Percentiles rank a stretch among this genome's conserved stretches.
Evolutionary conservation across 2,797 vertebrate species (phyloP).

Genomic region (Iguana delicatissima): DNA sequence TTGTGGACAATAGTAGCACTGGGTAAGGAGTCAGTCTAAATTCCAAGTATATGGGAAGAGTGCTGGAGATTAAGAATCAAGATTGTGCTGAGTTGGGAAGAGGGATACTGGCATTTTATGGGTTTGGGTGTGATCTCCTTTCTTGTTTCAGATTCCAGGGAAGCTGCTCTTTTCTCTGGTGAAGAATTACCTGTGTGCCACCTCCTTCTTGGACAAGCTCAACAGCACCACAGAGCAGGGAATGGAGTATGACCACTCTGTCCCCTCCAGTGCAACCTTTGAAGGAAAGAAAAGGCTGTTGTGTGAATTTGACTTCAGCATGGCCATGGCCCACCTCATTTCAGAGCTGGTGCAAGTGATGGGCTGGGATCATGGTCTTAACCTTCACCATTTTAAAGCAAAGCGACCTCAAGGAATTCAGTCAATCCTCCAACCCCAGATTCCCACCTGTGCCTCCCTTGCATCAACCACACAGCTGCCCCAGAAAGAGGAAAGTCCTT

Average conservation of each 20-base stretch:
- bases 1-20: neutral
- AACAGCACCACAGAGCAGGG: conserved; percentile 78
- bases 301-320: conserved; percentile 92
- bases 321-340: conserved; percentile 94
- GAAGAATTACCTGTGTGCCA: conserved; percentile 92
- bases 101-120: neutral
- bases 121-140: neutral
- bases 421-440: conserved; percentile 87
- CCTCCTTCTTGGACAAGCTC: conserved; percentile 92
- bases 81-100: neutral
- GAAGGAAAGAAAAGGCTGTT: conserved; percentile 80
- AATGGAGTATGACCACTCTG: conserved; percentile 74
- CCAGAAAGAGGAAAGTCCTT: conserved; percentile 63
- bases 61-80: neutral
- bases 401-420: conserved; percentile 22
- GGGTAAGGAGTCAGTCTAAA: neutral
- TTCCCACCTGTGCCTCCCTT: conserved; percentile 66
- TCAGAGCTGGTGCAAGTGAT: conserved; percentile 89
- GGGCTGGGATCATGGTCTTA: conserved; percentile 89
- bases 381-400: neutral
- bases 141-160: conserved; percentile 87
- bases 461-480: neutral
- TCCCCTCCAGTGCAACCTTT: conserved; percentile 61
- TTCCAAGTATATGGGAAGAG: neutral
- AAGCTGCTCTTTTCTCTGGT: conserved; percentile 94